Evolutionary conservation across 1,140 invertebrate genomes (phyloP), one percentile per base, ranked within the genome.

Genomic region (Bombus fervidus): DNA sequence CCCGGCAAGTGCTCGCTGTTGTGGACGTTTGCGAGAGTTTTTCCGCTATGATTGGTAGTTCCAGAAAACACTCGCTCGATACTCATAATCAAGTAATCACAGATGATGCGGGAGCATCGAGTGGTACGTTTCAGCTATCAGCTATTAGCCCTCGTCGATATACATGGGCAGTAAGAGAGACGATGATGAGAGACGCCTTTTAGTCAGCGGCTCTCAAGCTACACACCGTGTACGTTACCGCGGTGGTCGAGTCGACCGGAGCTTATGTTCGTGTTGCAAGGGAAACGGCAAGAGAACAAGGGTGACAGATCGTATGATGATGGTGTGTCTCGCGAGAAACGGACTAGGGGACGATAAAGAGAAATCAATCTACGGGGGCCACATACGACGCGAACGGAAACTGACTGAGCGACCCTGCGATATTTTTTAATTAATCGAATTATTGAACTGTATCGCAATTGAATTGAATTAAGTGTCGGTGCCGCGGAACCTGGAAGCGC

Each of bases 371-470:
- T 9, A 28, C 18, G 73, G n/a, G n/a, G 53, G 39, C 6, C 68
- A 62, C 66, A 64, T 78, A 80, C 76, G 76, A 85, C 75, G 66
- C 81, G 68, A 66, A 85, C 81, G 82, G 75, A 75, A 80, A 43
- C n/a, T 78, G 59, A 75, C 86, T 92, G 85, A 90, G 91, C 91
- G 83, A 81, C 86, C 79, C 89, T 89, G 86, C 83, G 89, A 88
- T 88, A 88, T 91, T 94, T 94, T 95, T 94, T 95, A 95, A 95
- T 95, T 95, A 95, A 94, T 94, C 93, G 94, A 95, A 95, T 95
- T 95, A 95, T 95, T 95, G 92, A 94, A 95, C 94, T 95, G 94
- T 94, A 93, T 93, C 90, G 91, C 93, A 93, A 94, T 94, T 91
- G 93, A 93, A 93, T 94, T 92, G 93, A 94, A 94, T 94, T 94